Conservation (phyloP, 2,797 vertebrate species). For the Gymnoscopelus braueri region DNA sequence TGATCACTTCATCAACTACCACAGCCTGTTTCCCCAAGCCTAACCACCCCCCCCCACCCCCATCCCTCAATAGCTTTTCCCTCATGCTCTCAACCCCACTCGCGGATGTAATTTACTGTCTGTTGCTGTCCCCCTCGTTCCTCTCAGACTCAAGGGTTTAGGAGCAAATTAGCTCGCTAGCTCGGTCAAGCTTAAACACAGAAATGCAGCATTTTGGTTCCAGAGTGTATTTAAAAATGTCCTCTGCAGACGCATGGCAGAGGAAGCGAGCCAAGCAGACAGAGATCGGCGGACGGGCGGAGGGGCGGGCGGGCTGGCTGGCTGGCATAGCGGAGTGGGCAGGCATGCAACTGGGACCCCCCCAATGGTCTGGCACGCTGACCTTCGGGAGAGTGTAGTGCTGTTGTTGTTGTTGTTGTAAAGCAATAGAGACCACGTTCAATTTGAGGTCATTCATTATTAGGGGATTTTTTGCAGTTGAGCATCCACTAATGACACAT, state of each 20-base stretch:
- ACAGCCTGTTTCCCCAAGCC: background rate
- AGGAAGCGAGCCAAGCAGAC: constrained; percentile 54
- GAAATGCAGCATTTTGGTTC: constrained; percentile 74
- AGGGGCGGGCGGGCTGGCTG: constrained; percentile 24
- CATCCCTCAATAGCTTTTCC: constrained; percentile 41
- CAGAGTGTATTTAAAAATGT: constrained; percentile 80
- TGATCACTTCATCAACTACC: constrained; percentile 50
- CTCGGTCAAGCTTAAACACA: constrained; percentile 85
- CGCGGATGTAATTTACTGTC: constrained; percentile 80
- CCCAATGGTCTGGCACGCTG: constrained; percentile 37
- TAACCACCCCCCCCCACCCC: constrained; percentile 8
- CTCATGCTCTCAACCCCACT: constrained; percentile 55
- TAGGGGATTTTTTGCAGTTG: constrained; percentile 46
- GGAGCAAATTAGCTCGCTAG: constrained; percentile 82
- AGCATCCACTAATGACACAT: constrained; percentile 20
- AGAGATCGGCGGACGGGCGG: constrained; percentile 6
- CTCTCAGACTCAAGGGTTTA: constrained; percentile 79
- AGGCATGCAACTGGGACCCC: constrained; percentile 34
- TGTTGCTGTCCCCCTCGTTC: constrained; percentile 71
- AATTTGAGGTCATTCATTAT: constrained; percentile 62
- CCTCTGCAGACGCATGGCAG: constrained; percentile 67
- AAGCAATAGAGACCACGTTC: constrained; percentile 52
- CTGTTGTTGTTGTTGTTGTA: constrained; percentile 34
- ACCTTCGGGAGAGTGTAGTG: constrained; percentile 8
- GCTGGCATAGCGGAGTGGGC: constrained; percentile 35